These are phyloP conservation scores for Sebastes umbrosus DNA, from an alignment of 2,797 vertebrate species.

Conservation along the genomic window DNA sequence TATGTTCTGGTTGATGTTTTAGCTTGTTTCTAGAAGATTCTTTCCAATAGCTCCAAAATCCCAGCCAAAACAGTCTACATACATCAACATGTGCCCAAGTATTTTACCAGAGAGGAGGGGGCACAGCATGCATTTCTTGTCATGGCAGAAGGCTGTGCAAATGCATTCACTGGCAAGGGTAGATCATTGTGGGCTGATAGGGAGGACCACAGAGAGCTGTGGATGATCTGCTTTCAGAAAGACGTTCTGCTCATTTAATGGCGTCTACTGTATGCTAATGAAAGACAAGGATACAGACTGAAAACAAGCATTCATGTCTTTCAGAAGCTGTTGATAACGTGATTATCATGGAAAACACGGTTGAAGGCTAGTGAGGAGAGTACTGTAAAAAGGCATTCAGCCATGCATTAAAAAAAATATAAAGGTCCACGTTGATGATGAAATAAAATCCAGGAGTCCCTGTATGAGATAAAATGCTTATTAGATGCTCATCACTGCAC, in stretches of 20 bases:
- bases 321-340: not conserved
- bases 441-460: not conserved
- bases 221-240: conserved; percentile 6
- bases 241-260: not conserved
- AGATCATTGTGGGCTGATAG: conserved; percentile 1
- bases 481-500: no score
- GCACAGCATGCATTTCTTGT: not conserved
- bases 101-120: not conserved
- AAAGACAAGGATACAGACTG: not conserved
- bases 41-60: not conserved
- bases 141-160: not conserved
- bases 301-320: not conserved
- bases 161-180: not conserved
- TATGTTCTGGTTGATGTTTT: not conserved
- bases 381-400: not conserved
- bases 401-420: no score
- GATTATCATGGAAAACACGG: not conserved
- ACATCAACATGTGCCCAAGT: not conserved
- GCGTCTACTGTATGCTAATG: not conserved
- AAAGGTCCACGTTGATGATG: no score
- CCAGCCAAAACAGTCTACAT: not conserved
- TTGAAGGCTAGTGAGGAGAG: not conserved
- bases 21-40: not conserved
- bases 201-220: not conserved
- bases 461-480: no score